Base-by-base conservation (phyloP, 2,113 vertebrate species). In the Glaucomys volans region DNA sequence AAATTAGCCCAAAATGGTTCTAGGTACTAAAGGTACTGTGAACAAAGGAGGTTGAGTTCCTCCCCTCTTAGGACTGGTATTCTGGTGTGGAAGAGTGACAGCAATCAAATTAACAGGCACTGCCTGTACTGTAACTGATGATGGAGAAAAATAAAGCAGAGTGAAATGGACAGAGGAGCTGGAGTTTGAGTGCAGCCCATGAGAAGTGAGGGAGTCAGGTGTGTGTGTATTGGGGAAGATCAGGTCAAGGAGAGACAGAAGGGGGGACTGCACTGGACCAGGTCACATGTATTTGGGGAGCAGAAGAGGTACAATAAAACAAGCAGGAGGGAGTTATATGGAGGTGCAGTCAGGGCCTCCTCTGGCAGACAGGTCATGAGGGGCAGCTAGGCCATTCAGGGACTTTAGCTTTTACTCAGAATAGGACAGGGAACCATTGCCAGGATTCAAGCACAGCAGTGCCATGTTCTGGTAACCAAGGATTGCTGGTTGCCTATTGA, bases 331-430 rank as follows among this genome's bases (percentile, higher is more conserved):
- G 35, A 52, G 26, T 9, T 2, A 30, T 22, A 11, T 0, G 2
- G 62, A 37, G 66, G 13, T 4, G 22, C 4, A 35, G 40, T 16
- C 54, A 11, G 42, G 69, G 32, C 14, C 62, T 64, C 24, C 10
- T 64, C 64, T 11, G 44, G n/a, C 0, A 7, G 2, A 10, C 37
- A 18, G 17, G 18, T 3, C 13, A 1, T 0, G 4, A 12, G 12
- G 64, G 37, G 16, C 62, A 12, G 24, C 16, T 17, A 11, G 37
- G 54, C 44, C 18, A 1, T 67, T 1, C 12, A 14, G 44, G 50
- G 72, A 79, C 37, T 85, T 52, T 71, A 30, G 42, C 30, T 54
- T 83, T 85, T 89, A 64, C 37, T 52, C 37, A 57, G 37, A 89
- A 40, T 20, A 64, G 2, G 17, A 22, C 1, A 17, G n/a, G 74